Percentiles rank a stretch among this genome's conserved stretches.
phyloP scores from a whole-genome alignment of 2,888 invertebrate genomes.

The Tipula unca region DNA sequence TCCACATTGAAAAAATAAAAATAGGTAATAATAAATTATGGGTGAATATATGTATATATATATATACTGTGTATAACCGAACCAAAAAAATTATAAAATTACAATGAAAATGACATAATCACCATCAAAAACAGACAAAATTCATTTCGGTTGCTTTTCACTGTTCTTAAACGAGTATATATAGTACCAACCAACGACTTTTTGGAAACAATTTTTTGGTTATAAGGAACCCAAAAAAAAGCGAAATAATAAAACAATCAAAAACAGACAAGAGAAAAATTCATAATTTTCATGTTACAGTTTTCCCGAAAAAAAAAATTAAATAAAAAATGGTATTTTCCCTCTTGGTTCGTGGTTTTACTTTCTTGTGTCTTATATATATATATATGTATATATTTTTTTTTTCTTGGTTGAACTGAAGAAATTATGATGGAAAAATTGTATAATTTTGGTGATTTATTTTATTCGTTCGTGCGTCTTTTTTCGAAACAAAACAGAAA shows the following conservation, averaged over 20 bases:
- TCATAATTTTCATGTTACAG: slow-evolving; percentile 2
- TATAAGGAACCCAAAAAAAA: background rate
- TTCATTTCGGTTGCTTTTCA: background rate
- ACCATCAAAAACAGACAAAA: slow-evolving; percentile 14
- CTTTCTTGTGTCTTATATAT: background rate
- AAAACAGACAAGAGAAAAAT: background rate
- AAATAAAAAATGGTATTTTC: background rate
- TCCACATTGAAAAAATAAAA: slow-evolving; percentile 1
- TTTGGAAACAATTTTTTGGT: background rate
- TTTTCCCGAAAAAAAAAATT: background rate
- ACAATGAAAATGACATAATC: slow-evolving; percentile 8
- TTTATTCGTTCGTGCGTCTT: slow-evolving; percentile 14
- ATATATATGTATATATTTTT: too few relatives aligned
- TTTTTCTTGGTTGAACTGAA: background rate
- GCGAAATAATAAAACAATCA: background rate
- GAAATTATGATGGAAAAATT: slow-evolving; percentile 14
- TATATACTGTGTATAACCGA: too few relatives aligned
- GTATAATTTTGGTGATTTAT: slow-evolving; percentile 8
- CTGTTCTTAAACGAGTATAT: background rate
- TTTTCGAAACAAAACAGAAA: background rate
- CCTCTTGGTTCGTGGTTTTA: background rate
- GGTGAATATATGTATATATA: background rate
- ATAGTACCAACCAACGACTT: background rate
- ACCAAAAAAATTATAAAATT: background rate
- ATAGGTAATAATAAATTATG: slow-evolving; percentile 14